Conservation (phyloP, 64 coral and sea anemone species). For the Orbicella faveolata region DNA sequence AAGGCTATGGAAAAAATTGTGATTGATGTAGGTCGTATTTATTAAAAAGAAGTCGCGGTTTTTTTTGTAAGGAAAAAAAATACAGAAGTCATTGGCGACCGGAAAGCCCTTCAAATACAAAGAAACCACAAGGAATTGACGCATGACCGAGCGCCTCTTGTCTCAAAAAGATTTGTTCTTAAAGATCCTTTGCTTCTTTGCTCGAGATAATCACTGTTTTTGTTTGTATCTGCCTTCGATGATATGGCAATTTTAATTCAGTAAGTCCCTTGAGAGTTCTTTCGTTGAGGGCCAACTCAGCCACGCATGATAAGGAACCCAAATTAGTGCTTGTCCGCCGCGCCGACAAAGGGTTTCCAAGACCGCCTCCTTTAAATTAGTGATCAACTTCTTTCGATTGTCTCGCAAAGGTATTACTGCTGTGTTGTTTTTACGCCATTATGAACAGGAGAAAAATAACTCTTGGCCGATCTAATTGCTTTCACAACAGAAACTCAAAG, state of each 20-base stretch:
- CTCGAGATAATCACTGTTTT: constrained; percentile 46
- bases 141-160: background rate
- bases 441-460: constrained; percentile 32
- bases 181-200: constrained; percentile 11
- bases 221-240: constrained; percentile 41
- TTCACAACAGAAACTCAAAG: constrained; percentile 15
- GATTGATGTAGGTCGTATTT: constrained; percentile 39
- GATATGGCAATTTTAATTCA: constrained; percentile 59
- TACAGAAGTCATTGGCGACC: background rate
- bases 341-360: constrained; percentile 6
- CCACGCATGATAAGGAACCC: constrained; percentile 7
- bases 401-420: background rate
- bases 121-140: constrained; percentile 18
- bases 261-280: constrained; percentile 30
- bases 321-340: constrained; percentile 5
- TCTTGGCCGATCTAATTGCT: constrained; percentile 24
- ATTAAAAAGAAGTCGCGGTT: constrained; percentile 44
- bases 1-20: constrained; percentile 45
- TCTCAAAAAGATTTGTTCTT: background rate
- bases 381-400: constrained; percentile 38
- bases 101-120: constrained; percentile 6
- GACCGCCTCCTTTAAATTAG: constrained; percentile 34
- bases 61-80: background rate
- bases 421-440: constrained; percentile 32
- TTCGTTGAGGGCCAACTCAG: background rate